Conservation (phyloP, 2,113 vertebrate genomes). For the Eurypyga helias region DNA sequence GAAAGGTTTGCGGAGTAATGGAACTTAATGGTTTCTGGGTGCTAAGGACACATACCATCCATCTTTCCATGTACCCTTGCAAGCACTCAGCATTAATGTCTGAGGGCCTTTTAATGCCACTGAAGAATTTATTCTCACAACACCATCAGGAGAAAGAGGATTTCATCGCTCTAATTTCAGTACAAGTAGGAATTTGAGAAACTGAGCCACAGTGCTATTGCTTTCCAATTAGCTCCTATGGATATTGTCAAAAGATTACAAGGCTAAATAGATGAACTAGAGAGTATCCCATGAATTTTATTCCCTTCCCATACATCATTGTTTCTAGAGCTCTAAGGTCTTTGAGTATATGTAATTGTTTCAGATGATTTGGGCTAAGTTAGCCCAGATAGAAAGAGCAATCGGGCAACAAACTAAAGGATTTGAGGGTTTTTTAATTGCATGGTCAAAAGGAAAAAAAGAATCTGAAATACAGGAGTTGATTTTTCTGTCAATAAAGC, state of each 20-base stretch:
- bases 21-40: not conserved
- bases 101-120: conserved; percentile 16
- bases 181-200: conserved; percentile 1
- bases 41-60: not conserved
- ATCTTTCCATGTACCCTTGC: not conserved
- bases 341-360: not conserved
- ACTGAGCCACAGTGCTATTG: not conserved
- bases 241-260: not conserved
- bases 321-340: not conserved
- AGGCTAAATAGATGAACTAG: not conserved
- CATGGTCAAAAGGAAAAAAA: conserved; percentile 1
- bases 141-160: not conserved
- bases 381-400: not conserved
- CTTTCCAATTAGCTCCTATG: not conserved
- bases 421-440: not conserved
- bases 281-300: not conserved
- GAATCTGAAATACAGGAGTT: conserved; percentile 8
- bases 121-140: conserved; percentile 32
- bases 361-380: not conserved
- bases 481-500: not conserved
- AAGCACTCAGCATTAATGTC: conserved; percentile 27
- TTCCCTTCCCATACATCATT: not conserved
- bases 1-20: not conserved
- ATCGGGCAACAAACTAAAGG: not conserved
- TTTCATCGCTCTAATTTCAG: conserved; percentile 32